phyloP scores from a whole-genome alignment of 1,140 invertebrate genomes.

The Phymastichus coffea region DNA sequence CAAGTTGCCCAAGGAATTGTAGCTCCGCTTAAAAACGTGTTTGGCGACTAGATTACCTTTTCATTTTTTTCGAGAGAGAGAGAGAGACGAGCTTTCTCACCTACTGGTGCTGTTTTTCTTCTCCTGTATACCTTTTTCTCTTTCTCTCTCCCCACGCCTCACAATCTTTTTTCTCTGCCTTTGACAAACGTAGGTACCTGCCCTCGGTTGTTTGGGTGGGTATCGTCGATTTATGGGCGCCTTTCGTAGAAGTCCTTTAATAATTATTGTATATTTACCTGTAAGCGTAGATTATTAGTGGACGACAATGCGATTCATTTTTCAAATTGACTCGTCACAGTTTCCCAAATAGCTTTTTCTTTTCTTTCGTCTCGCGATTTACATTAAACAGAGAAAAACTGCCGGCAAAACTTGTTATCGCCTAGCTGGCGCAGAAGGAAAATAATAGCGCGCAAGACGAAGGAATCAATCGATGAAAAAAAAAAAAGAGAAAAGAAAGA shows the following conservation, averaged over 20 bases:
- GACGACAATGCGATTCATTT: neutral
- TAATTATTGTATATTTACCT: constrained; percentile 7
- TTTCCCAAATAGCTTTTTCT: neutral
- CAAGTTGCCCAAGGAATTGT: constrained; percentile 23
- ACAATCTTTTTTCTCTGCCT: neutral
- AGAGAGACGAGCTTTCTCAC: constrained; percentile 24
- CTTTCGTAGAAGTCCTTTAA: constrained; percentile 9
- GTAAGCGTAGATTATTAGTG: neutral
- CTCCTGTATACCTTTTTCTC: neutral
- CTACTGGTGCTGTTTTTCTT: neutral
- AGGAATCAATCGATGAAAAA: neutral
- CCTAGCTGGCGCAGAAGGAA: too few species aligned
- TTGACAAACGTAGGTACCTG: neutral
- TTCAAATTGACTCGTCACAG: neutral
- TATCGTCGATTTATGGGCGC: constrained; percentile 1
- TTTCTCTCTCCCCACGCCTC: neutral
- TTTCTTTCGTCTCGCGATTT: constrained; percentile 32
- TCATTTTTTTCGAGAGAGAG: too few species aligned
- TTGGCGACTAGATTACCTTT: constrained; percentile 41
- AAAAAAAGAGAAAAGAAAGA: constrained; percentile 8
- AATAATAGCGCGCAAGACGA: neutral
- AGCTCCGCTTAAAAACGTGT: constrained; percentile 39
- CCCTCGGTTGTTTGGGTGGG: too few species aligned
- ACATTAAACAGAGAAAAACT: constrained; percentile 35
- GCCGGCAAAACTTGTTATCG: too few species aligned